Conservation (phyloP, 2,113 vertebrate genomes). For the Gobius niger region DNA sequence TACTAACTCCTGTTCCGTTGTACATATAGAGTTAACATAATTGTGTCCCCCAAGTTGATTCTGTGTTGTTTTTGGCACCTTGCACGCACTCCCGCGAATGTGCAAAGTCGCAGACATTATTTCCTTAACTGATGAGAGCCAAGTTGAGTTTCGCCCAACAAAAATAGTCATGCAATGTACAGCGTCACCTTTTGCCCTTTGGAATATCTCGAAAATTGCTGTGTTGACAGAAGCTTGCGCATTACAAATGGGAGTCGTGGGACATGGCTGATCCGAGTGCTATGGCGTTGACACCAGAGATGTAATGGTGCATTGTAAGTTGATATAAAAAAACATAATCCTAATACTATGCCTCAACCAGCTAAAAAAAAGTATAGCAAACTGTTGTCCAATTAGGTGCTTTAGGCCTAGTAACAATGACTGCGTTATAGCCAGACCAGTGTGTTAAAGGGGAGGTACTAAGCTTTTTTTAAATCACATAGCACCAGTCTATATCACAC, state of each 20-base stretch:
- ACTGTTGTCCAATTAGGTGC: too few relatives aligned
- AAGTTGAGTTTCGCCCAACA: constrained; percentile 56
- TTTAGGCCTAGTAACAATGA: too few relatives aligned
- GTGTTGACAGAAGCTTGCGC: constrained; percentile 46
- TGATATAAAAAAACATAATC: too few relatives aligned
- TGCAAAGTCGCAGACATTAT: constrained; percentile 68
- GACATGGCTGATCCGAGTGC: constrained; percentile 21
- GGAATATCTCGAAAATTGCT: constrained; percentile 43
- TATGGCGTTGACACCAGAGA: not conserved
- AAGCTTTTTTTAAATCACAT: too few relatives aligned
- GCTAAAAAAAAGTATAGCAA: too few relatives aligned
- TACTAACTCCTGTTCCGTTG: constrained; percentile 35
- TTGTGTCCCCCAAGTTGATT: constrained; percentile 40
- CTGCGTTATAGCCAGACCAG: too few relatives aligned
- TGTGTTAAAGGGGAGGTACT: too few relatives aligned
- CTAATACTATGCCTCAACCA: too few relatives aligned
- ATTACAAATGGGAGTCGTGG: constrained; percentile 8
- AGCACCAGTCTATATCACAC: too few relatives aligned
- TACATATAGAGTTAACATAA: constrained; percentile 55
- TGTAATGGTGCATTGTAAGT: not conserved
- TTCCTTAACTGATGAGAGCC: constrained; percentile 69
- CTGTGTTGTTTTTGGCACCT: constrained; percentile 81
- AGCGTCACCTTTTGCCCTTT: constrained; percentile 43
- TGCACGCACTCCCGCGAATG: constrained; percentile 37
- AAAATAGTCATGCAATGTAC: constrained; percentile 51